Base-by-base conservation (phyloP, 1,140 invertebrate genomes). In the Pectinophora gossypiella region DNA sequence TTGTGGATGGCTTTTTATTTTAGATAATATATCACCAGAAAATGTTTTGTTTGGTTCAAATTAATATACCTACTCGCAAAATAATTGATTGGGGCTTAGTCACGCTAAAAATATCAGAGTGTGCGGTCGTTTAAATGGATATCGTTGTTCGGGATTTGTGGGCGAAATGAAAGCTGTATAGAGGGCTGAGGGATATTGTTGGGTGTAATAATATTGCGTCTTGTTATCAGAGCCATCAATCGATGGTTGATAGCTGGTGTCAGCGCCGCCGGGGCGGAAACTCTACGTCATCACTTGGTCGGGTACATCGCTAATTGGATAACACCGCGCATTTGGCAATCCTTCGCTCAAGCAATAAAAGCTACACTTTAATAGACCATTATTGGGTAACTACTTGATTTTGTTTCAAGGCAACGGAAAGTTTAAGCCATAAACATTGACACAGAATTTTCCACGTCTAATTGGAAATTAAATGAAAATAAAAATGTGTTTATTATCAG, bases 161-260 rank as follows among this genome's bases (percentile, higher is more conserved):
- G n/a, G n/a, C n/a, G n/a, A 32, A 32, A 9, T 9, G 27, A n/a
- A 32, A 3, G 9, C 27, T n/a, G 27, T 32, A n/a, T 32, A 9
- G 27, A 12, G 27, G 27, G 6, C 7, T 7, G 27, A 9, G 27
- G 27, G 27, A n/a, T 32, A 32, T 32, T 32, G 27, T 32, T 32
- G 9, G 27, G 9, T 32, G 27, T 2, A 3, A 40, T 40, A 40
- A 40, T 62, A 58, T 60, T 60, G 46, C 55, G 52, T 59, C 35
- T 46, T 48, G 50, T 45, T 57, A 59, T 59, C 44, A 22, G 46
- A 50, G 43, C 43, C 36, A 59, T 64, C 53, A 64, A 64, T 61
- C 59, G 59, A 61, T 57, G 50, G 42, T 52, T 12, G n/a, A n/a
- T n/a, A n/a, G n/a, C n/a, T n/a, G n/a, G 44, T 51, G 53, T 45